Evolutionary conservation across 2,797 vertebrate species (phyloP).

Genomic region (Caiman crocodilus): DNA sequence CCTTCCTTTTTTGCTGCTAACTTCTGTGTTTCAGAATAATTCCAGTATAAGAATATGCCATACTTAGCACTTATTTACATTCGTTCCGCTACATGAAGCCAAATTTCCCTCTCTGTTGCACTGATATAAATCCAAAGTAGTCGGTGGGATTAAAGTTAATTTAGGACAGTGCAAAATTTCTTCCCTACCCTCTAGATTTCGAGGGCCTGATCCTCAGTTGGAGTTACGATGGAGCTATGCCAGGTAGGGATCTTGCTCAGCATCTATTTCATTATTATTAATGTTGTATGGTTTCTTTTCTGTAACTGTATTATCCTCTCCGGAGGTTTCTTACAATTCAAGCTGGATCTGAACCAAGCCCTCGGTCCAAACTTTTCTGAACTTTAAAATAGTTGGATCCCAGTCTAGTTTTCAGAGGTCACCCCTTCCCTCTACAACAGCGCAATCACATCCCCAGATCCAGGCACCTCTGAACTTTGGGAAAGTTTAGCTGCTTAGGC

Average conservation of each 20-base stretch:
- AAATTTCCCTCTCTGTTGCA: not conserved
- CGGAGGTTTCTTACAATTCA: not conserved
- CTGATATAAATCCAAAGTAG: not conserved
- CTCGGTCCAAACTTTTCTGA: not conserved
- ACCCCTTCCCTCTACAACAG: not conserved
- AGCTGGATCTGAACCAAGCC: not conserved
- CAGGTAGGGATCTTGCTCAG: not conserved
- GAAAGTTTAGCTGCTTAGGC: not conserved
- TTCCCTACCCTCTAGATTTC: not conserved
- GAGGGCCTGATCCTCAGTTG: not conserved
- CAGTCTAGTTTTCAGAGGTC: fast-evolving
- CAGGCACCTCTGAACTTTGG: not conserved
- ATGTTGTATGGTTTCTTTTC: fast-evolving
- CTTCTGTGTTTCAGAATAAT: not conserved
- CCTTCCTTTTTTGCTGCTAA: not conserved
- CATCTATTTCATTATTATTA: not conserved
- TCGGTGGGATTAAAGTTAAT: fast-evolving
- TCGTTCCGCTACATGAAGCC: not conserved
- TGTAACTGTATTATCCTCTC: not conserved
- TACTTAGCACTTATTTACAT: fast-evolving
- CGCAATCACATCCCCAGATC: not conserved
- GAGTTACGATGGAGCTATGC: not conserved
- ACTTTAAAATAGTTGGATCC: not conserved
- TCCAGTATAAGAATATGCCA: fast-evolving
- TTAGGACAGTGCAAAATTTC: fast-evolving